Conservation (phyloP, 2,113 vertebrate species). For the Spea multiplicata region DNA sequence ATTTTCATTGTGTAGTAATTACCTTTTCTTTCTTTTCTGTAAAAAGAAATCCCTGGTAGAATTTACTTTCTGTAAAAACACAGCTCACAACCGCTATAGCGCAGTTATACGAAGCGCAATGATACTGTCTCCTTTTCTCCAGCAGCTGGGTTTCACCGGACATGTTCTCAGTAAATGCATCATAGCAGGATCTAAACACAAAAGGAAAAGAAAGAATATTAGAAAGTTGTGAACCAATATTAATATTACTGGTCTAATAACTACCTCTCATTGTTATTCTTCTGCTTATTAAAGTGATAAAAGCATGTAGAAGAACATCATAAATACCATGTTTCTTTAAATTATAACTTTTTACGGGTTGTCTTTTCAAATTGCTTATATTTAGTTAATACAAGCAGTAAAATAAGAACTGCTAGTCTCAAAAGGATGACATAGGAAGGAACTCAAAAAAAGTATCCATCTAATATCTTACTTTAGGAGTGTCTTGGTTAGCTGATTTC, state of each 20-base stretch:
- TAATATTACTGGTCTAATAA: too few species aligned
- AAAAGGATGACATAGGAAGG: too few species aligned
- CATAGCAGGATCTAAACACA: conserved; percentile 78
- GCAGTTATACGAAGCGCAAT: conserved; percentile 91
- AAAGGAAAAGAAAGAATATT: conserved; percentile 21
- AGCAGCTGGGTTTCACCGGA: conserved; percentile 84
- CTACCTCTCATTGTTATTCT: too few species aligned
- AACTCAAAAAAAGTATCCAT: not conserved
- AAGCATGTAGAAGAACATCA: too few species aligned
- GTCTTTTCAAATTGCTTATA: too few species aligned
- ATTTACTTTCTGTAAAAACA: conserved; percentile 88
- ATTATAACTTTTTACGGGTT: too few species aligned
- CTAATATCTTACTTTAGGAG: conserved; percentile 80
- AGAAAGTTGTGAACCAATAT: not conserved
- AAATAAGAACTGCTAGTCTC: too few species aligned
- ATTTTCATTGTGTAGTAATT: conserved; percentile 1
- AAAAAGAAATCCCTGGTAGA: conserved; percentile 94
- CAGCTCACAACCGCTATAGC: conserved; percentile 83
- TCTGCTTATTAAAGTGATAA: too few species aligned
- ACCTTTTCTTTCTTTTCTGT: conserved; percentile 93
- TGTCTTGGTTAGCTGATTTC: conserved; percentile 89
- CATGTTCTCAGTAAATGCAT: conserved; percentile 95
- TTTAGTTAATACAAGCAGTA: too few species aligned
- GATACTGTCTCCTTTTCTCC: conserved; percentile 80
- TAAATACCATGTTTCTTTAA: too few species aligned